Evolutionary conservation across 35 echinoderm and acorn worm species (phyloP).

Genomic region (Chiridota heheva): DNA sequence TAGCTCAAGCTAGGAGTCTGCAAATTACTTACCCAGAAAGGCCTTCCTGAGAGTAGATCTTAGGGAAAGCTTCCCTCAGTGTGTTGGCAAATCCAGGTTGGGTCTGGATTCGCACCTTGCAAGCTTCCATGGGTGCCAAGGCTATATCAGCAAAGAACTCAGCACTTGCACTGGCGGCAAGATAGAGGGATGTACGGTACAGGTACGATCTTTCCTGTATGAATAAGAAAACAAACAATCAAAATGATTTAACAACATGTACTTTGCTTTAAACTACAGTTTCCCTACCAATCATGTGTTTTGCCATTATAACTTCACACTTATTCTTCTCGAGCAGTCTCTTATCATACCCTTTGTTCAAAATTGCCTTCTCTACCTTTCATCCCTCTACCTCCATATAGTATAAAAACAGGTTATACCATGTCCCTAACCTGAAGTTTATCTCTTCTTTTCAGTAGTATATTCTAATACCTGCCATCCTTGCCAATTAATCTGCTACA

Average conservation of each 20-base stretch:
- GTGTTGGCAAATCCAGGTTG: conserved; percentile 77
- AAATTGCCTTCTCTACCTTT: no score
- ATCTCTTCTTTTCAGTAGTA: no score
- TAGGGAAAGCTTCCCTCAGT: conserved; percentile 76
- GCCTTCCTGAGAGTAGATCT: conserved; percentile 73
- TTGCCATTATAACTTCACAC: no score
- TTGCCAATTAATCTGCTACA: no score
- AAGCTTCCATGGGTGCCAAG: conserved; percentile 95
- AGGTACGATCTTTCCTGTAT: conserved; percentile 56
- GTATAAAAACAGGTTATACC: no score
- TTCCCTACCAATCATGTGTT: no score
- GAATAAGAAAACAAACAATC: conserved; percentile 17
- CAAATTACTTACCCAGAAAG: conserved; percentile 69
- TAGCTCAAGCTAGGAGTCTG: no score
- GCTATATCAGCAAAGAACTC: conserved; percentile 99
- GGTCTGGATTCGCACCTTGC: conserved; percentile 92
- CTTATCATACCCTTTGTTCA: no score
- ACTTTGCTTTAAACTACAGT: neutral
- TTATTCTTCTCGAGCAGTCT: no score
- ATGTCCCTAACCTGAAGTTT: no score
- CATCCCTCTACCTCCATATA: no score
- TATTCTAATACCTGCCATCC: no score
- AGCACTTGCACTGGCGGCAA: conserved; percentile 83
- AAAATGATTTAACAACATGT: neutral
- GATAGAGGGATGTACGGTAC: conserved; percentile 83